Evolutionary conservation across 2,113 vertebrate genomes (phyloP), one percentile per base, ranked within the genome.

Genomic region (Cottus gobio): DNA sequence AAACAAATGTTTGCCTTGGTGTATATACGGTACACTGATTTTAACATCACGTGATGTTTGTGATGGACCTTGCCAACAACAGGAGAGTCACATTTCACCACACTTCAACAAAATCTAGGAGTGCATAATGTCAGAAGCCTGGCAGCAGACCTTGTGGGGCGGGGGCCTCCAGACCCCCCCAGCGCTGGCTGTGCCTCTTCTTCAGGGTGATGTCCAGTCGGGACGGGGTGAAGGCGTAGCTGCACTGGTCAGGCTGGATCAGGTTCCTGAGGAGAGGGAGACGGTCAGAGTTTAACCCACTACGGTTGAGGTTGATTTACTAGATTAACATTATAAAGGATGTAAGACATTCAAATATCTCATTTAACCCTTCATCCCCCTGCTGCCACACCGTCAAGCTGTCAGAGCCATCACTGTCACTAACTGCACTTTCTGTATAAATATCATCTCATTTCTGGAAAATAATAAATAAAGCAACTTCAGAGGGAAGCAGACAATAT

Each of bases 161-260:
- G 0, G 96, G 97, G 78, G 98, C 98, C 89, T 99, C 97, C 84
- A 99, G 94, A 18, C 96, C 97, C 0, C 96, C 98, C 98, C 97
- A 99, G 81, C 97, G 97, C 92, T 99, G 98, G 91, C 97, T 98
- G 87, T 96, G 98, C 70, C 97, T 97, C 92, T 99, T 99, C 91
- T 96, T 97, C 85, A 99, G 92, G 75, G 94, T 96, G 87, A 99
- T 97, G 26, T 99, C 95, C 0, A 99, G 96, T 24, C 97, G 96
- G 65, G 96, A 96, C 7, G 95, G 93, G 0, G 97, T 99, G 92
- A 99, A 99, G 86, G 95, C 96, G 86, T 97, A 99, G 0, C 92
- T 95, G 83, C 96, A 98, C 91, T 95, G 95, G 84, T 98, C 96
- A 0, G 98, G 98, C 75, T 98, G 96, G 87, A 99, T 99, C 70